Percentiles rank a stretch among this genome's conserved stretches.
These are phyloP conservation scores for Vollenhovia emeryi DNA, from an alignment of 1,140 invertebrate species.

Conservation along the genomic window DNA sequence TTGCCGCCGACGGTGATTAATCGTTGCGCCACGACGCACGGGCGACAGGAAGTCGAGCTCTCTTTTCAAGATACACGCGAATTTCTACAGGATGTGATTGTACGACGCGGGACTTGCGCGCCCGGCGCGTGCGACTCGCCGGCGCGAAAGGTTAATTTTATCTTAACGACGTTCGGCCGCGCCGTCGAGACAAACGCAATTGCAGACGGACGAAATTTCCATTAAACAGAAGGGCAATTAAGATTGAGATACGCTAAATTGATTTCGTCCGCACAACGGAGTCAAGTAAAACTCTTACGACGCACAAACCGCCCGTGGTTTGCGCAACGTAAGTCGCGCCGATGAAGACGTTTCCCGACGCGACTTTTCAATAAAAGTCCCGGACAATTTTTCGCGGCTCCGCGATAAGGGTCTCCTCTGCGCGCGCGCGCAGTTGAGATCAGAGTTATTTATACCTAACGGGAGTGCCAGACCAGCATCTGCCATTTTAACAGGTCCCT, in stretches of 20 bases:
- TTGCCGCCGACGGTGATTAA: constrained; percentile 48
- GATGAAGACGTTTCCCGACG: neutral
- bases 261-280: neutral
- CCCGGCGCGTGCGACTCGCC: neutral
- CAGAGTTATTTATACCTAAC: constrained; percentile 46
- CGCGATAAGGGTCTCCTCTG: neutral
- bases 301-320: neutral
- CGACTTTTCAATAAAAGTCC: neutral
- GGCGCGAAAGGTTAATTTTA: neutral
- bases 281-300: neutral
- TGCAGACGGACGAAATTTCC: neutral
- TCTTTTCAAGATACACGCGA: constrained; percentile 41
- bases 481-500: constrained; percentile 45
- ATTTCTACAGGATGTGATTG: constrained; percentile 42
- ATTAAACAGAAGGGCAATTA: neutral
- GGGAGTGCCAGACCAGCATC: neutral
- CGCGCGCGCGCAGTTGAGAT: neutral
- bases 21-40: constrained; percentile 20
- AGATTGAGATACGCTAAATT: neutral
- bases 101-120: neutral
- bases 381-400: neutral
- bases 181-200: constrained; percentile 6
- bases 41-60: constrained; percentile 38
- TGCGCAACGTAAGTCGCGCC: neutral
- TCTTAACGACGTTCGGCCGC: neutral